Percentiles rank a stretch among this genome's conserved stretches.
phyloP scores from a whole-genome alignment of 2,888 invertebrate genomes.

The Carpatolechia fugitivella region DNA sequence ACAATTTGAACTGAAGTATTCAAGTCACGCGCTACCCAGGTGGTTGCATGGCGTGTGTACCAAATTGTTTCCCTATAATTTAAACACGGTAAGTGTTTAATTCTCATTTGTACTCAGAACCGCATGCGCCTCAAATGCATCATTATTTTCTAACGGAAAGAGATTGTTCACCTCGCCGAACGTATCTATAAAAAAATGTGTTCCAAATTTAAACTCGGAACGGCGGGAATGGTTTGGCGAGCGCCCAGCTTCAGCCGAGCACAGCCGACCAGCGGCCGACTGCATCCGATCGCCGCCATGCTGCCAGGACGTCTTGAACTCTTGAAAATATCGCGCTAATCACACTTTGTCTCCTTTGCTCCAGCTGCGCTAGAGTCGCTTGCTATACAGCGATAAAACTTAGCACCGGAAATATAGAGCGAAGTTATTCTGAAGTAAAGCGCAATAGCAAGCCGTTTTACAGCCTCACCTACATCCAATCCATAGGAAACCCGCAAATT shows the following conservation, averaged over 20 bases:
- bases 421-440: conserved; percentile 15
- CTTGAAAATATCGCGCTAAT: conserved; percentile 4
- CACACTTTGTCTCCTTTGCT: neutral
- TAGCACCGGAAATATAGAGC: neutral
- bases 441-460: conserved; percentile 38
- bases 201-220: conserved; percentile 74
- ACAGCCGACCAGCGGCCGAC: conserved; percentile 51
- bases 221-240: conserved; percentile 71
- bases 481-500: conserved; percentile 47
- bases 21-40: conserved; percentile 48
- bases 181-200: conserved; percentile 63
- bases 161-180: conserved; percentile 75
- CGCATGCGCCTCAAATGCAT: conserved; percentile 15
- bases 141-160: conserved; percentile 42
- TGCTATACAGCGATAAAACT: neutral
- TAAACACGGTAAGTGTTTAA: conserved; percentile 3
- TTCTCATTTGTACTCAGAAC: conserved; percentile 6
- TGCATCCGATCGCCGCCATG: conserved; percentile 44
- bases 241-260: conserved; percentile 63
- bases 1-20: conserved; percentile 46
- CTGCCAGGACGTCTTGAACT: neutral
- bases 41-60: conserved; percentile 33
- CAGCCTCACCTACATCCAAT: conserved; percentile 38
- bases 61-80: conserved; percentile 26
- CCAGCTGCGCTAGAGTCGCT: neutral